Evolutionary conservation across 1,140 invertebrate species (phyloP), one percentile per base, ranked within the genome.

Genomic region (Bombus turneri): DNA sequence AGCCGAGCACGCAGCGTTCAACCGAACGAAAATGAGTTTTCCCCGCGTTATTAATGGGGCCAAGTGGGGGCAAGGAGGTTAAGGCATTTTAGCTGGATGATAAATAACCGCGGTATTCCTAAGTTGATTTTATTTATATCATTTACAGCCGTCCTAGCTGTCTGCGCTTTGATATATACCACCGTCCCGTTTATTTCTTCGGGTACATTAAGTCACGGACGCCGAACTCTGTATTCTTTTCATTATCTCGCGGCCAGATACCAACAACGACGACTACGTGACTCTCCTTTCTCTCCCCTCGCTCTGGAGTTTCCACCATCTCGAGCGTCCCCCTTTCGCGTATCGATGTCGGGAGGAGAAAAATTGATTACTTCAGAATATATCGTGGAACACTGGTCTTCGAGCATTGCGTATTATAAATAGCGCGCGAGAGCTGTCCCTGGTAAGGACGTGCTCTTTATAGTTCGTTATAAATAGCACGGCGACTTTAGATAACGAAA

Each of bases 91-190:
- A 88, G 87, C 76, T 76, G 87, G 79, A 92, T 93, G 92, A 93
- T 93, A 93, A 93, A 93, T 93, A 91, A 91, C 83, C 73, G 9
- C 34, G 72, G 84, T 85, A 85, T 88, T 90, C 88, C 87, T 86
- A 41, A 86, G 76, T 86, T 89, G 91, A 93, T 93, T 92, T 93
- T 93, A 93, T 93, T 92, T 92, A 93, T 93, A 92, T 91, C 88
- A 88, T 91, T 93, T 92, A 91, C 90, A 88, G 78, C 82, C 77
- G 74, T 34, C 72, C 81, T 68, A 73, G 62, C 87, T 91, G 89
- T 91, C 89, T 87, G n/a, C 85, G 83, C 39, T 87, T 91, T 91
- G 90, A 91, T 91, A 91, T 91, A 89, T 88, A 81, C 82, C 81
- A 77, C 71, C 43, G 84, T 22, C 69, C 73, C 83, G 91, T 87